These are phyloP conservation scores for Xylocopa sonorina DNA, from an alignment of 1,140 invertebrate species.

Conservation along the genomic window DNA sequence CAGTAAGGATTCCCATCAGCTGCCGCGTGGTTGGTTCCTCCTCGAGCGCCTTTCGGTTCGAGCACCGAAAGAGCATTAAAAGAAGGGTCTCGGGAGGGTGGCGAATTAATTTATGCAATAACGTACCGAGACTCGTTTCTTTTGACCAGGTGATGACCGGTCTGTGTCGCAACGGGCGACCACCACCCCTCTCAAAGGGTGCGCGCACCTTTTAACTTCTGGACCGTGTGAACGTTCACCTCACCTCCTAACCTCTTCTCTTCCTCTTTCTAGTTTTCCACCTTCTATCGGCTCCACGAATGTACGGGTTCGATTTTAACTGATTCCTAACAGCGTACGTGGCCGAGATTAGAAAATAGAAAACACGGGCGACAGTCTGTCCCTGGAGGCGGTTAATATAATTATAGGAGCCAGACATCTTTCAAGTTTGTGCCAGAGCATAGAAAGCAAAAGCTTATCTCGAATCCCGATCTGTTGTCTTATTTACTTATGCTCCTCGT, in stretches of 20 bases:
- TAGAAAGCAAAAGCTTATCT: constrained; percentile 45
- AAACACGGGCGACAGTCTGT: too few species aligned
- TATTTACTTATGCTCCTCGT: constrained; percentile 54
- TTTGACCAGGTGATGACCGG: constrained; percentile 77
- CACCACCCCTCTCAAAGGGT: constrained; percentile 55
- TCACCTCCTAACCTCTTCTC: too few species aligned
- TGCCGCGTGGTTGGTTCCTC: constrained; percentile 45
- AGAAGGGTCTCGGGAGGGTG: constrained; percentile 66
- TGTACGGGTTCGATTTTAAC: too few species aligned
- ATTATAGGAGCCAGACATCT: not conserved
- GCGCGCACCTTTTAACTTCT: constrained; percentile 19
- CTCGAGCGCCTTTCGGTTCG: constrained; percentile 29
- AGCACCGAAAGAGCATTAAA: constrained; percentile 19
- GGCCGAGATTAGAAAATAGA: too few species aligned
- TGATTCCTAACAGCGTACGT: too few species aligned
- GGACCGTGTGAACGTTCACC: constrained; percentile 76
- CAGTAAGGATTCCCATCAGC: constrained; percentile 66
- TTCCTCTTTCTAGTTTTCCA: constrained; percentile 71
- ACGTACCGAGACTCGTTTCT: constrained; percentile 63
- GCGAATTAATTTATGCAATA: constrained; percentile 75
- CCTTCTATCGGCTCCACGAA: too few species aligned
- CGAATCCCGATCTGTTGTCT: constrained; percentile 60
- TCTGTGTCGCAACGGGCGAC: constrained; percentile 65
- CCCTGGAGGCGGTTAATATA: not conserved
- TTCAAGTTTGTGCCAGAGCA: not conserved